phyloP scores from a whole-genome alignment of 2,888 invertebrate species.

The Phyllotreta cruciferae region DNA sequence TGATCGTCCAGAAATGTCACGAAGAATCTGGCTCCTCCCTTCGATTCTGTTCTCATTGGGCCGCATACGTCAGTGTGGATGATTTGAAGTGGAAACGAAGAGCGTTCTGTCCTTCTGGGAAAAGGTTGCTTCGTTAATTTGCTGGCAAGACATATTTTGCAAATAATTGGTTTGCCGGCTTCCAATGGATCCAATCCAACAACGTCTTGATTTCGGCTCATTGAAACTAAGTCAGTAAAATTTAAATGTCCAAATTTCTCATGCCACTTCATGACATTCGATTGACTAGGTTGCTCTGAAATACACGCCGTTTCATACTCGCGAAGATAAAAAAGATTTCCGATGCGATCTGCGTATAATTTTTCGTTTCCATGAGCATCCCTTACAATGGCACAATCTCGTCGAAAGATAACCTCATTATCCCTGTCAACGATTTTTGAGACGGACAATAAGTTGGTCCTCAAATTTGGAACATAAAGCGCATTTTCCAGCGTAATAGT shows the following conservation, averaged over 20 bases:
- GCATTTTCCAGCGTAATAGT: slow-evolving; percentile 16
- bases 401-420: slow-evolving; percentile 26
- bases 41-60: neutral
- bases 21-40: neutral
- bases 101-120: no score
- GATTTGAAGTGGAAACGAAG: no score
- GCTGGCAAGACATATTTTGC: no score
- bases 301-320: neutral
- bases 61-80: neutral
- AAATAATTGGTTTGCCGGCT: no score
- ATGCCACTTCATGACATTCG: no score
- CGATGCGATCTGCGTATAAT: slow-evolving; percentile 25
- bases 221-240: no score
- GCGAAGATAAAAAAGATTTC: slow-evolving; percentile 26
- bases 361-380: slow-evolving; percentile 20
- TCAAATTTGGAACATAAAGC: slow-evolving; percentile 30
- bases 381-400: slow-evolving; percentile 27
- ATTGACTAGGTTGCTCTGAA: no score
- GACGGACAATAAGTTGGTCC: slow-evolving; percentile 32
- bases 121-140: no score
- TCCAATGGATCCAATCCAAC: no score
- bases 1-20: neutral
- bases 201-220: no score
- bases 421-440: slow-evolving; percentile 30
- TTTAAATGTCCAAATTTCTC: no score